Evolutionary conservation across 2,113 vertebrate genomes (phyloP).

Genomic region (Coryphaenoides rupestris): DNA sequence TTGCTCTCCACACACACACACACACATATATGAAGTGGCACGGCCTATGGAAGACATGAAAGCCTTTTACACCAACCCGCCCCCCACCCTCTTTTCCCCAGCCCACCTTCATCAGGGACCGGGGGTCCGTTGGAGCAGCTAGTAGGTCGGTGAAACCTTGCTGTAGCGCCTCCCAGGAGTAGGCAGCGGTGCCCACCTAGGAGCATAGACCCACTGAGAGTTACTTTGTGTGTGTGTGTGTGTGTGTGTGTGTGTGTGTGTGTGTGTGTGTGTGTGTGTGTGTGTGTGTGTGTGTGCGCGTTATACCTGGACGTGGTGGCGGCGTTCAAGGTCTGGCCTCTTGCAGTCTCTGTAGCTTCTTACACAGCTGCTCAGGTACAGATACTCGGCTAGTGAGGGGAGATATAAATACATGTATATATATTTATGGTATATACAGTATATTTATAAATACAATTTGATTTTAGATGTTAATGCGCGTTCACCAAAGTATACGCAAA

Average conservation of each 20-base stretch:
- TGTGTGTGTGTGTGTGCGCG: not conserved
- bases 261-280: no score
- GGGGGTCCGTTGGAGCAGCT: conserved; percentile 53
- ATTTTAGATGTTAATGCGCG: not conserved
- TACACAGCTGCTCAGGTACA: conserved; percentile 95
- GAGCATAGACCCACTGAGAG: not conserved
- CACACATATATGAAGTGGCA: no score
- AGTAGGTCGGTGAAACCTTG: conserved; percentile 83
- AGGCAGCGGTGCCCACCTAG: conserved; percentile 81
- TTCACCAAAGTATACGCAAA: not conserved
- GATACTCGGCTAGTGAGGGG: conserved; percentile 81
- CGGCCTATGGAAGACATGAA: no score
- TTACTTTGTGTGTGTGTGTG: no score
- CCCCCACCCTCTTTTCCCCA: not conserved
- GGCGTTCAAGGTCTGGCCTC: conserved; percentile 81
- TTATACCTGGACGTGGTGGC: conserved; percentile 84
- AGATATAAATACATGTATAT: conserved; percentile 31
- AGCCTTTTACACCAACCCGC: no score
- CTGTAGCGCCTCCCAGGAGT: conserved; percentile 84
- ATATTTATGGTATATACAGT: no score
- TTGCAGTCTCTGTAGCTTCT: conserved; percentile 85
- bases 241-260: no score
- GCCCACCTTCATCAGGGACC: not conserved
- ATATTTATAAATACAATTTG: no score
- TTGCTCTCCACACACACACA: no score